phyloP scores from a whole-genome alignment of 2,113 vertebrate genomes.

The Semnopithecus entellus region DNA sequence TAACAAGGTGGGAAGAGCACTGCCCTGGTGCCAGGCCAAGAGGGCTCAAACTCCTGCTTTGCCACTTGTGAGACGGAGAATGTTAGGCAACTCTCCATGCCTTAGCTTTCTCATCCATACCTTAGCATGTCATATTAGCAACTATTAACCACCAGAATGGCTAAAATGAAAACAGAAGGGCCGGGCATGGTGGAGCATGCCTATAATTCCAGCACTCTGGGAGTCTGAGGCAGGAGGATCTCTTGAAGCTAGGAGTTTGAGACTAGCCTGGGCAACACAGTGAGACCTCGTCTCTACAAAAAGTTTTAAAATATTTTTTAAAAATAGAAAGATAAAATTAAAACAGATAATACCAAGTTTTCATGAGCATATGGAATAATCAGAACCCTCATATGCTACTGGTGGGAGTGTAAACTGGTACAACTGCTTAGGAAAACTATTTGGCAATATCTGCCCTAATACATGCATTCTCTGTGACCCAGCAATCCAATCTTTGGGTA shows the following conservation, averaged over 20 bases:
- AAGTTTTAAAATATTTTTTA: too few species aligned
- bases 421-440: background rate
- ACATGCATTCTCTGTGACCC: background rate
- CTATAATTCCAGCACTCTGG: too few species aligned
- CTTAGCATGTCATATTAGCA: background rate
- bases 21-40: background rate
- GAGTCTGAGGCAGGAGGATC: too few species aligned
- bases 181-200: too few species aligned
- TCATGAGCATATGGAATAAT: background rate
- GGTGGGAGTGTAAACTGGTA: background rate
- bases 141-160: background rate
- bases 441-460: background rate
- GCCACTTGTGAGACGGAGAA: background rate
- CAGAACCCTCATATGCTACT: background rate
- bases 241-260: too few species aligned
- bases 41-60: background rate
- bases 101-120: background rate
- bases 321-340: background rate
- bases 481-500: background rate
- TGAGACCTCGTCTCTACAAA: too few species aligned
- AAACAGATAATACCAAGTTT: background rate
- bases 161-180: too few species aligned
- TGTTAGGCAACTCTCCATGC: background rate
- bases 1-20: background rate
- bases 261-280: too few species aligned